Conservation (phyloP, 1,140 invertebrate genomes). For the Saccostrea echinata region DNA sequence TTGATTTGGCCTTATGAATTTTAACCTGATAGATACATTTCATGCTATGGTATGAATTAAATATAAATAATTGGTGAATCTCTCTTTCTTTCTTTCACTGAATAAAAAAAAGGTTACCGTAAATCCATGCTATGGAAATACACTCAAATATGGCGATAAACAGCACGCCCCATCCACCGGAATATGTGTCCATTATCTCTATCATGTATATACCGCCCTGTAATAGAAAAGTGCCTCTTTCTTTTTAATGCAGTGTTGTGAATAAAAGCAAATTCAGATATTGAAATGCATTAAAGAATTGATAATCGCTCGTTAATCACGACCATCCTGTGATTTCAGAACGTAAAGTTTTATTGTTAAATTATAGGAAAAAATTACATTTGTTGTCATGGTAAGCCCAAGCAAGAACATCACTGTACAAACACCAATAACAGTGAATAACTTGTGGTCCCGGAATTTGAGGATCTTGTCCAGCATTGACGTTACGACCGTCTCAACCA, state of each 20-base stretch:
- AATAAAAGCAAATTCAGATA: no score
- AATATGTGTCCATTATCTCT: constrained; percentile 91
- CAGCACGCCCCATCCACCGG: constrained; percentile 91
- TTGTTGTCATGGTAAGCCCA: constrained; percentile 71
- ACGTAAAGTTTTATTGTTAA: not conserved
- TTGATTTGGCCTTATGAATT: no score
- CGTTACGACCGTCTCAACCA: constrained; percentile 88
- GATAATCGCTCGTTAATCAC: no score
- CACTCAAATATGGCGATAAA: constrained; percentile 86
- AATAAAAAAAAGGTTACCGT: constrained; percentile 79
- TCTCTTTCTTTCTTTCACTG: no score
- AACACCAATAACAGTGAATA: constrained; percentile 62
- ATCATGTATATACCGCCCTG: constrained; percentile 89
- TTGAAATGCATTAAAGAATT: no score
- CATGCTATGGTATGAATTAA: no score
- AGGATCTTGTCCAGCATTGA: constrained; percentile 87
- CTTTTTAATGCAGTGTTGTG: no score
- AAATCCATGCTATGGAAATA: constrained; percentile 89
- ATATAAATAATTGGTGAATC: no score
- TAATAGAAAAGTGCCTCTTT: not conserved
- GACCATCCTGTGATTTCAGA: no score
- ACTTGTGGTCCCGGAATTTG: constrained; percentile 79
- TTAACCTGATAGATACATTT: no score
- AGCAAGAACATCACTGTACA: constrained; percentile 70
- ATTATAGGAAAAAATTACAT: constrained; percentile 58